Evolutionary conservation across 2,113 vertebrate genomes (phyloP).

Genomic region (Neopipo cinnamomea): DNA sequence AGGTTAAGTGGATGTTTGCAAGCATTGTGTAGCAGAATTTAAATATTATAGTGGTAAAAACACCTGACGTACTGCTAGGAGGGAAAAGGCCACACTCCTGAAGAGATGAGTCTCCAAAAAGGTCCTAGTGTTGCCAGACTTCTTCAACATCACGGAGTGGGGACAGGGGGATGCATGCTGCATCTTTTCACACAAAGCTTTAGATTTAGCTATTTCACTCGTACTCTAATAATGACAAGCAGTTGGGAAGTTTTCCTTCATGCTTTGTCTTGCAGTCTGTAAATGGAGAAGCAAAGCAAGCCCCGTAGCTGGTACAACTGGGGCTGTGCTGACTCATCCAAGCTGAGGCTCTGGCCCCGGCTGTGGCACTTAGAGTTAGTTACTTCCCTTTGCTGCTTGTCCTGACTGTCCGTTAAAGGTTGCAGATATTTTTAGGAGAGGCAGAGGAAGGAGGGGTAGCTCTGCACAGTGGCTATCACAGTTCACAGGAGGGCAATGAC

Average conservation of each 20-base stretch:
- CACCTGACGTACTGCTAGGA: background rate
- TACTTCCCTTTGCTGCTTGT: background rate
- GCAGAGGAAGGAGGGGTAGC: background rate
- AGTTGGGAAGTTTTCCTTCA: background rate
- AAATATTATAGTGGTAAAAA: background rate
- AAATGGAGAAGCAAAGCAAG: background rate
- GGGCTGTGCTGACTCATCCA: background rate
- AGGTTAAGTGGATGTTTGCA: background rate
- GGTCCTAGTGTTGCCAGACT: background rate
- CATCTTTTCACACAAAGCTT: background rate
- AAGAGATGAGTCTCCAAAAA: background rate
- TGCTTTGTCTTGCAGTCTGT: background rate
- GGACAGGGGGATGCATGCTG: background rate
- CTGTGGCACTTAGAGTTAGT: background rate
- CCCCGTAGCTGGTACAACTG: background rate
- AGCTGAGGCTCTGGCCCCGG: background rate
- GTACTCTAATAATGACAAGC: background rate
- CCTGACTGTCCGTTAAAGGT: background rate
- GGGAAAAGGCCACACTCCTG: background rate
- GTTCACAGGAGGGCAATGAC: background rate
- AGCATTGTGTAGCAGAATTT: background rate
- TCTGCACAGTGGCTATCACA: accelerated
- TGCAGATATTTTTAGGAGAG: slow-evolving; percentile 4
- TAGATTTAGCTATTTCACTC: background rate
- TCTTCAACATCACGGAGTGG: background rate